Percentiles rank a stretch among this genome's conserved stretches.
These are phyloP conservation scores for Penaeus indicus DNA, from an alignment of 1,140 invertebrate genomes.

Conservation along the genomic window DNA sequence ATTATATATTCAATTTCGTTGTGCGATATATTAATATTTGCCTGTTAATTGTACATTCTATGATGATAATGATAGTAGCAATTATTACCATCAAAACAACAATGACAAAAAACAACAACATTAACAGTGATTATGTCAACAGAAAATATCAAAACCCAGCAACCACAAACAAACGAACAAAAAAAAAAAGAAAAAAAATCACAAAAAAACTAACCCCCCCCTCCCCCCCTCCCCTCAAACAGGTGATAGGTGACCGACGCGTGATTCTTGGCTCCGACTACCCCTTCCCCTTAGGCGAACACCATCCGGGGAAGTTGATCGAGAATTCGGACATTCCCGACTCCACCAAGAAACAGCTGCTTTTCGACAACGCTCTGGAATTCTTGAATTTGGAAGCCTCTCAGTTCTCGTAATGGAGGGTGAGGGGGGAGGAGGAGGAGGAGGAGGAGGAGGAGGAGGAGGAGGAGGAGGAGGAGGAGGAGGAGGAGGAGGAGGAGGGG, in stretches of 20 bases:
- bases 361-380: slow-evolving; percentile 68
- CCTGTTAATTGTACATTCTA: too few relatives aligned
- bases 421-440: background rate
- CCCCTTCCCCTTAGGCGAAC: slow-evolving; percentile 77
- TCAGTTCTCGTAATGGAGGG: slow-evolving; percentile 17
- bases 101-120: too few relatives aligned
- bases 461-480: too few relatives aligned
- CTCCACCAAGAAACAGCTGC: slow-evolving; percentile 68
- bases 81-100: too few relatives aligned
- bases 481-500: too few relatives aligned
- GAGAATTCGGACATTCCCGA: slow-evolving; percentile 69
- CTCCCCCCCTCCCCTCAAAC: background rate
- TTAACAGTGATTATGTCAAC: too few relatives aligned
- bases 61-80: too few relatives aligned
- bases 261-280: slow-evolving; percentile 77
- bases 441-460: background rate
- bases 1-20: too few relatives aligned
- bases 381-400: slow-evolving; percentile 67
- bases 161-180: too few relatives aligned
- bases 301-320: slow-evolving; percentile 74
- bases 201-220: background rate
- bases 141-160: too few relatives aligned
- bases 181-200: too few relatives aligned
- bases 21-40: too few relatives aligned
- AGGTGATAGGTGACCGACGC: slow-evolving; percentile 70